These are phyloP conservation scores for Scaptomyza montana DNA, from an alignment of 1,140 invertebrate genomes.

Conservation along the genomic window DNA sequence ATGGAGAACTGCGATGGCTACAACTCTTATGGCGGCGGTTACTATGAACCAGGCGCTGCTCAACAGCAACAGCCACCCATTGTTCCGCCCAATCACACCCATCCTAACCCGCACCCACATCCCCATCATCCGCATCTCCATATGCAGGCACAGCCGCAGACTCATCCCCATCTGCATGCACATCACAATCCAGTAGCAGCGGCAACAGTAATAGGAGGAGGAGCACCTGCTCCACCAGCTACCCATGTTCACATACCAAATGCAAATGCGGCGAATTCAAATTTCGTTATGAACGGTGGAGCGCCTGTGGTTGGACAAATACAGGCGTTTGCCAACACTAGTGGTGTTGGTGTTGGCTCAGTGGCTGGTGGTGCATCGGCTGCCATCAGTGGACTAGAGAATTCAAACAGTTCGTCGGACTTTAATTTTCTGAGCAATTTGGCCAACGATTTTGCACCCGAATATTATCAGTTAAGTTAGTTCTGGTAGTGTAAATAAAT, in stretches of 20 bases:
- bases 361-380: conserved; percentile 31
- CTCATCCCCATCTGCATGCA: conserved; percentile 80
- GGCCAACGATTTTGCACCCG: conserved; percentile 95
- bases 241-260: conserved; percentile 49
- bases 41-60: conserved; percentile 56
- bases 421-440: conserved; percentile 96
- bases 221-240: conserved; percentile 43
- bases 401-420: conserved; percentile 94
- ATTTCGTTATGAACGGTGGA: conserved; percentile 62
- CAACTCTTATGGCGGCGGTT: conserved; percentile 66
- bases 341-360: background rate
- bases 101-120: conserved; percentile 83
- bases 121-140: conserved; percentile 84
- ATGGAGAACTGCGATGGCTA: conserved; percentile 83
- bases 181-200: conserved; percentile 80
- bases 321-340: conserved; percentile 60
- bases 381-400: conserved; percentile 85
- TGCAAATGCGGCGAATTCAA: conserved; percentile 24
- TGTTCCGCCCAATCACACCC: conserved; percentile 46
- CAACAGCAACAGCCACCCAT: conserved; percentile 58
- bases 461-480: conserved; percentile 89
- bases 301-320: conserved; percentile 44
- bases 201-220: conserved; percentile 48
- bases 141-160: conserved; percentile 85
- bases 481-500: conserved; percentile 59